Evolutionary conservation across 1,140 invertebrate genomes (phyloP), one percentile per base, ranked within the genome.

Genomic region (Magallana ariakensis): DNA sequence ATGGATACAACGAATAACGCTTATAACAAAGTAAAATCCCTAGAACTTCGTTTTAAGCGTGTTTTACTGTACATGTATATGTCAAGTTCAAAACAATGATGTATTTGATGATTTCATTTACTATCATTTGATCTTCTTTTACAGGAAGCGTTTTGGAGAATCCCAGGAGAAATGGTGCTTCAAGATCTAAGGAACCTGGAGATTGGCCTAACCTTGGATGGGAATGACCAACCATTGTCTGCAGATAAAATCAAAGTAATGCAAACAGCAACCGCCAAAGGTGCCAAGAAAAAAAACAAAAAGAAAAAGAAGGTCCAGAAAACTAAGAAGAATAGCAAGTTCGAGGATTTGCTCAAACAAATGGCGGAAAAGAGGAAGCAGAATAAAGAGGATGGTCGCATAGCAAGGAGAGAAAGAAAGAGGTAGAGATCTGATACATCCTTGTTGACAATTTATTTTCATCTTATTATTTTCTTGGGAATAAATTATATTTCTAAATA

Each of bases 111-210:
- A 33, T 33, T 33, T 33, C 33, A 33, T 33, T 33, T 33, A 33
- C 1, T 33, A 33, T 33, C 33, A 33, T 33, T 33, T 33, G 33
- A 0, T 46, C 33, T 46, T 46, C 1, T 46, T 46, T 46, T 87
- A 54, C 84, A 94, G 93, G 93, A 94, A 88, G 87, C 90, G 46
- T 94, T 94, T 80, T 94, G 93, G 93, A 89, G 93, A 89, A 93
- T 94, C 56, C 92, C 93, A 19, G 89, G 89, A 16, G 88, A 91
- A 2, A 85, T 92, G 62, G 83, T 84, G 10, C 56, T 89, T 5
- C 56, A 81, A 16, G 90, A 92, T 8, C 85, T 94, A 10, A 85
- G 86, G 10, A 87, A 87, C 22, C 85, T 92, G 16, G 90, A 90
- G 16, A 86, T 90, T 13, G 90, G 92, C 7, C 60, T 94, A 11